Base-by-base conservation (phyloP, 2,888 invertebrate species). In the Hipparchia semele region DNA sequence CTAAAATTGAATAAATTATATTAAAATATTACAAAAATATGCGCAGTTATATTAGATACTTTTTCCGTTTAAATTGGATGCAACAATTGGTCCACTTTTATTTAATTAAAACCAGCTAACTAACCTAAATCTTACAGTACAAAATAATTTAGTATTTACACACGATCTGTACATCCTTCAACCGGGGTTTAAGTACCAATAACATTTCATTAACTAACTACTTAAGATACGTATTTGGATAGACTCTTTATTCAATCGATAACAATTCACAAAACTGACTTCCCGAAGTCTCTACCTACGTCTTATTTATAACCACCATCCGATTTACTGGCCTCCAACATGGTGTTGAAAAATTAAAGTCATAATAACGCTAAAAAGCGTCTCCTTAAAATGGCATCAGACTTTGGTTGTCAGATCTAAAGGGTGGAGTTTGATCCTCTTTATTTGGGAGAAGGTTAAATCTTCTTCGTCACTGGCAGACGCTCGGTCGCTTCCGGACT, bases 371-470 rank as follows among this genome's bases (percentile, higher is more conserved):
- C 81, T 85, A 84, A 82, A 80, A 80, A 74, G 76, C 80, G 82
- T 81, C 82, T 78, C 75, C 62, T 54, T 71, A 62, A 46, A 66
- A 69, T 77, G 82, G 81, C 84, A 88, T 95, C 94, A 96, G 85
- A 96, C 96, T 94, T 96, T 96, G 82, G 96, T 96, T 76, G 96
- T 96, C 80, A 96, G 92, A 87, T 96, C 96, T 76, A 96, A 86
- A 33, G 96, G 96, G 78, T 94, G 94, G 67, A 95, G 91, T 80
- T 94, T 95, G 83, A 95, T 94, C 82, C 95, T 88, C 85, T 95
- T 95, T 75, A 95, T 94, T 81, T 94, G 94, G 59, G 95, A 94
- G 83, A 94, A 95, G 59, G 95, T 89, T 73, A 95, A 91, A 81
- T 96, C 94, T 79, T 91, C 89, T 69, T 93, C 88, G 78, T 94